These are phyloP conservation scores for Patella depressa DNA, from an alignment of 2,888 invertebrate genomes.

Conservation along the genomic window DNA sequence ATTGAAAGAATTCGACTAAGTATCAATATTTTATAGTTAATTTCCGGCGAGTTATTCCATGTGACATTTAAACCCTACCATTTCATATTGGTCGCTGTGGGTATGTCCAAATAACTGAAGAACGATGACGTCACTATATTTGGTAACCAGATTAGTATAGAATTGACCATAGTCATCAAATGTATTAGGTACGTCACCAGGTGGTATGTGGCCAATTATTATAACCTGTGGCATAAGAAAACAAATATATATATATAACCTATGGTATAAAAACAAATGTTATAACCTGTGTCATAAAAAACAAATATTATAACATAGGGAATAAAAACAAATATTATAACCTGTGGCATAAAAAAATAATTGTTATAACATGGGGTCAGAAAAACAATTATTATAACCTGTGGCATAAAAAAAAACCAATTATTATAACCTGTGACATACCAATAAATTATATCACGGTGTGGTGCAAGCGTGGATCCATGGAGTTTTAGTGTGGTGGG, in stretches of 20 bases:
- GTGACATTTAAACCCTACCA: conserved; percentile 26
- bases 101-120: conserved; percentile 35
- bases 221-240: conserved; percentile 30
- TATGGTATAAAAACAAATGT: background rate
- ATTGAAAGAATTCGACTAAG: too few relatives aligned
- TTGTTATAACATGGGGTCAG: too few relatives aligned
- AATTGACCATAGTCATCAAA: conserved; percentile 26
- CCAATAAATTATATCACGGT: background rate
- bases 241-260: background rate
- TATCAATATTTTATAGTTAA: too few relatives aligned
- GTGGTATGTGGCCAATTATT: conserved; percentile 33
- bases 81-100: conserved; percentile 32
- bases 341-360: conserved; percentile 16
- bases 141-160: conserved; percentile 19
- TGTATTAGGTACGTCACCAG: conserved; percentile 20
- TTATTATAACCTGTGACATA: background rate
- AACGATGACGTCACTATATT: conserved; percentile 32
- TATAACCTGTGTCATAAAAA: background rate
- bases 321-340: conserved; percentile 24
- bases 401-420: background rate
- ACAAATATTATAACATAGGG: background rate
- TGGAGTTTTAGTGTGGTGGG: too few relatives aligned
- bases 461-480: too few relatives aligned
- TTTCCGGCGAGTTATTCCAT: too few relatives aligned
- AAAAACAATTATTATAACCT: background rate